Base-by-base conservation (phyloP, 2,888 invertebrate species). In the Pyrrhosoma nymphula region DNA sequence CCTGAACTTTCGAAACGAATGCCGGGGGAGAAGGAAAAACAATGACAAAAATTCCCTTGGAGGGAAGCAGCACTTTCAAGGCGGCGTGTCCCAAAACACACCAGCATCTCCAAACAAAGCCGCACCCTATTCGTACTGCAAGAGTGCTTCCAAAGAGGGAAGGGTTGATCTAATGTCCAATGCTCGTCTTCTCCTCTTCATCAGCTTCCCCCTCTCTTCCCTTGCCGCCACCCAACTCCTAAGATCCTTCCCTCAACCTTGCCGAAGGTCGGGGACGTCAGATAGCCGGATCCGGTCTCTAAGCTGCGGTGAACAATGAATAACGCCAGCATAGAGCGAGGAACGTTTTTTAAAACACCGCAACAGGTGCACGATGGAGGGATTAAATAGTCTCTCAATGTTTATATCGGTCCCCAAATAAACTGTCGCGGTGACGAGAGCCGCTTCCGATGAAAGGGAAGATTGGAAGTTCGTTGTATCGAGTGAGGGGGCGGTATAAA, bases 261-360 rank as follows among this genome's bases (percentile, higher is more conserved):
- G 35, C 91, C 63, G 63, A 91, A 91, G 91, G 91, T 91, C 91
- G 91, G 91, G 16, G 20, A 63, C 60, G 63, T 91, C 91, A 91
- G 91, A 63, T 60, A 91, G 91, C 63, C 63, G 63, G 63, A 63
- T 35, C 82, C 91, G 91, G 60, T 60, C 91, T 26, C 91, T 91
- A 60, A 60, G 91, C 39, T 47, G 60, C 39, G 26, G 39, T 39
- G 91, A 63, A 69, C 91, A 91, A 91, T 12, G 91, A 91, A 91
- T 39, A 63, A 47, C 26, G 39, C 39, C 91, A 69, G 63, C 91
- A 18, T 82, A 35, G 82, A 35, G 82, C 82, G 30, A 82, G 30
- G 82, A 30, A 35, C 14, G 82, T 23, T 82, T 35, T 35, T 8
- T 16, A 82, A 30, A 35, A 89, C 55, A 30, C 47, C 26, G 60